A percentile compares a stretch with the other conserved stretches of the same genome.
These are phyloP conservation scores for Drosophila subobscura DNA, from an alignment of 1,140 invertebrate species.

Conservation along the genomic window DNA sequence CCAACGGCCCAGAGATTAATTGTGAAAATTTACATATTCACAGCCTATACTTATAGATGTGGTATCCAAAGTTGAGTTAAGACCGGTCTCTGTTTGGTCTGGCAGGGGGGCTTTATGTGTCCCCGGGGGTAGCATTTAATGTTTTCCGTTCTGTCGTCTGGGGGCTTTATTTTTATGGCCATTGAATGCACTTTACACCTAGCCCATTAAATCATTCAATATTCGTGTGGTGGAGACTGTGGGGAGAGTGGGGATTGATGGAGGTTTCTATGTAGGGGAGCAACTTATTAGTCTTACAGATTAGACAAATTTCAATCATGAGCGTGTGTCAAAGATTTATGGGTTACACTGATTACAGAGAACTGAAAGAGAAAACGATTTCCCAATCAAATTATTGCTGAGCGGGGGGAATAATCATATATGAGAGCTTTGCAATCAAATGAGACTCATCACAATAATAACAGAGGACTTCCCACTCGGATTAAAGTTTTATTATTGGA, in stretches of 20 bases:
- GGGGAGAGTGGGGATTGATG: not conserved
- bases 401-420: no score
- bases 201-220: constrained; percentile 53
- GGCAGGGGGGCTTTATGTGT: constrained; percentile 22
- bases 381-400: no score
- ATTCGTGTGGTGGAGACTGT: no score
- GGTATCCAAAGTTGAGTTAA: constrained; percentile 12
- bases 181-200: constrained; percentile 54
- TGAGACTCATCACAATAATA: no score
- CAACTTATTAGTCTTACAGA: constrained; percentile 10
- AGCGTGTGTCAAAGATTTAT: constrained; percentile 25
- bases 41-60: constrained; percentile 10
- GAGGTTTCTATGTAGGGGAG: not conserved
- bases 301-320: constrained; percentile 38
- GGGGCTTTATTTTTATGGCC: constrained; percentile 30
- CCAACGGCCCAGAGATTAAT: constrained; percentile 40
- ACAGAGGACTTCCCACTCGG: no score
- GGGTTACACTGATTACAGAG: constrained; percentile 7
- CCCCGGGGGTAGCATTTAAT: constrained; percentile 44
- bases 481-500: no score
- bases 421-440: no score
- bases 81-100: not conserved
- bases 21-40: constrained; percentile 36
- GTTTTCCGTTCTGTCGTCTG: constrained; percentile 36
- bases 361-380: not conserved